phyloP scores from a whole-genome alignment of 2,888 invertebrate genomes.

The Mesorhabditis belari region DNA sequence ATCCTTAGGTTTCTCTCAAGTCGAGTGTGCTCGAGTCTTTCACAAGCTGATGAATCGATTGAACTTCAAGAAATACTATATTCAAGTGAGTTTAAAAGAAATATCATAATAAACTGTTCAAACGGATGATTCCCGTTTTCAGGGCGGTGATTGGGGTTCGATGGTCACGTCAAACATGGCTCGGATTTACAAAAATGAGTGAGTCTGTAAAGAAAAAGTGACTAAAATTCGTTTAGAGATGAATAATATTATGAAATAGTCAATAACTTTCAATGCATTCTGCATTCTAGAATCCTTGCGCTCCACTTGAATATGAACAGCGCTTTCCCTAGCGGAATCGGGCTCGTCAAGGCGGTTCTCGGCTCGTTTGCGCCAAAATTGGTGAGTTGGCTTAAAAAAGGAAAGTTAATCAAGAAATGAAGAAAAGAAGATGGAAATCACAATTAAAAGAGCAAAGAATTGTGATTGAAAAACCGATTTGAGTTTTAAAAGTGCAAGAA shows the following conservation, averaged over 20 bases:
- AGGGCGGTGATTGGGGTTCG: slow-evolving; percentile 79
- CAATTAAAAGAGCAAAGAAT: too few relatives aligned
- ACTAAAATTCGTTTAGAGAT: neutral
- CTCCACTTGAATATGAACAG: slow-evolving; percentile 65
- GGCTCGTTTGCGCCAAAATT: slow-evolving; percentile 28
- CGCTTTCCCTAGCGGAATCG: slow-evolving; percentile 40
- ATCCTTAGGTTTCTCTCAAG: slow-evolving; percentile 42
- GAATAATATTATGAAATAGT: neutral
- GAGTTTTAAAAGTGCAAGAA: too few relatives aligned
- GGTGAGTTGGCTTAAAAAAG: neutral
- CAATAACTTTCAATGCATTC: neutral
- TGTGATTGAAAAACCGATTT: too few relatives aligned
- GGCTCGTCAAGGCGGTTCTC: slow-evolving; percentile 20
- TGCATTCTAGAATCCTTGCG: slow-evolving; percentile 59
- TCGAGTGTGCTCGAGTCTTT: slow-evolving; percentile 57
- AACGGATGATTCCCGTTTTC: slow-evolving; percentile 66
- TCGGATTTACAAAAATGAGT: slow-evolving; percentile 63
- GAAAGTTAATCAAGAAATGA: neutral
- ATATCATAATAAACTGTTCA: slow-evolving; percentile 5
- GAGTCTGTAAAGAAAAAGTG: slow-evolving; percentile 6
- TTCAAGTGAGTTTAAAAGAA: slow-evolving; percentile 61
- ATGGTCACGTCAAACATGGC: slow-evolving; percentile 64
- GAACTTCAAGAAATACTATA: slow-evolving; percentile 65
- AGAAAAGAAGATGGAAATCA: too few relatives aligned
- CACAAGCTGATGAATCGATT: slow-evolving; percentile 69